Conservation (phyloP, 92 coral and sea anemone species). For the Hydrozoanthus gracilis region DNA sequence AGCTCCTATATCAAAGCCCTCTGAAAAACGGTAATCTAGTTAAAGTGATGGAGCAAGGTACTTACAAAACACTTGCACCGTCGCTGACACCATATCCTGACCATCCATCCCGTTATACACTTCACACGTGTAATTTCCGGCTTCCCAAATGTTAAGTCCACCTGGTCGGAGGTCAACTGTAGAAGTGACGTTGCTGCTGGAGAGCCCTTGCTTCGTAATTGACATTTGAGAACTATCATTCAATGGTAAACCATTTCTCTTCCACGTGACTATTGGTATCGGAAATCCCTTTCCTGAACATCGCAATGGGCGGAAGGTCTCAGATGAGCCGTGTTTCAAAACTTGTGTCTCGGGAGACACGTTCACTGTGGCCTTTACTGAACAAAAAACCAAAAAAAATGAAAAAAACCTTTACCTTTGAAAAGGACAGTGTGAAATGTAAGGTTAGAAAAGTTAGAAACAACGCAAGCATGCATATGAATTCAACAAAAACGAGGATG, state of each 20-base stretch:
- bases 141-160: constrained; percentile 6
- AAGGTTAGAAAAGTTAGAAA: too few species aligned
- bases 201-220: neutral
- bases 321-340: neutral
- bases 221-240: neutral
- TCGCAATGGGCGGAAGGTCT: neutral
- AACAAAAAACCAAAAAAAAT: neutral
- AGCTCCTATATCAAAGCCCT: neutral
- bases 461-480: too few species aligned
- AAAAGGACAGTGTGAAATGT: too few species aligned
- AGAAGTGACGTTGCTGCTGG: neutral
- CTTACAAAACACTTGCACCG: constrained; percentile 24
- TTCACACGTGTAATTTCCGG: constrained; percentile 21
- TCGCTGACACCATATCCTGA: neutral
- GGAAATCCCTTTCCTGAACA: constrained; percentile 17
- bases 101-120: constrained; percentile 15
- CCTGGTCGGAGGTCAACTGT: constrained; percentile 19
- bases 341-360: neutral
- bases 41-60: neutral
- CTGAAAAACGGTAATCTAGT: neutral
- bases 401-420: too few species aligned
- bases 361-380: neutral
- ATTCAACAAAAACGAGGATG: too few species aligned
- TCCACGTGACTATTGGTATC: neutral
- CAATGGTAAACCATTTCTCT: neutral